phyloP scores from a whole-genome alignment of 2,797 vertebrate species.

The Manis pentadactyla region DNA sequence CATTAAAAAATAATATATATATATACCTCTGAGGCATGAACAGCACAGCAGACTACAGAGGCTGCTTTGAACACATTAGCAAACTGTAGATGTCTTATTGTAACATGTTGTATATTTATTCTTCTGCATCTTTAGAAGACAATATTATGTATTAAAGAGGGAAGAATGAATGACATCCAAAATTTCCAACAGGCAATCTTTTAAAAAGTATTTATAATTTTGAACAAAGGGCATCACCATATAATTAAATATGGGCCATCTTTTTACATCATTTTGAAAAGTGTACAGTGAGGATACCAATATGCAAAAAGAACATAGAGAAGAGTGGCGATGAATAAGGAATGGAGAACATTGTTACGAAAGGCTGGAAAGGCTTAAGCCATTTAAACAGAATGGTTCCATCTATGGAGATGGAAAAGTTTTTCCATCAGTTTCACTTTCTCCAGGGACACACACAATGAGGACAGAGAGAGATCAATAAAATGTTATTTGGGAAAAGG shows the following conservation, averaged over 20 bases:
- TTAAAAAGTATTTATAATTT: background rate
- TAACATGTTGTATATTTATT: background rate
- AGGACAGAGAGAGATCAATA: background rate
- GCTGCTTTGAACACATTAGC: background rate
- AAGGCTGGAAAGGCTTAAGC: background rate
- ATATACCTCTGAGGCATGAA: background rate
- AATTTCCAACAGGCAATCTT: background rate
- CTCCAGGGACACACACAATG: conserved; percentile 47
- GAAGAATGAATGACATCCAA: background rate
- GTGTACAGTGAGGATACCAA: background rate
- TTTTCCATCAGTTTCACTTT: background rate
- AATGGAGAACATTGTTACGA: background rate
- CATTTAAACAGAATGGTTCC: background rate
- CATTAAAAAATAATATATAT: background rate
- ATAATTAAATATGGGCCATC: background rate
- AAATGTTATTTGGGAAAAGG: background rate
- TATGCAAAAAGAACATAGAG: background rate
- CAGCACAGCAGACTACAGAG: background rate
- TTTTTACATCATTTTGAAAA: background rate
- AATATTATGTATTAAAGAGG: background rate
- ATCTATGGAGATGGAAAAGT: background rate
- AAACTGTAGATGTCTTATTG: background rate
- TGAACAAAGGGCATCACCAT: background rate
- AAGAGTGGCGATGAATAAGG: background rate
- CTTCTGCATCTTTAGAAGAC: background rate